Evolutionary conservation across 1,140 invertebrate genomes (phyloP), one percentile per base, ranked within the genome.

Genomic region (Drosophila busckii): DNA sequence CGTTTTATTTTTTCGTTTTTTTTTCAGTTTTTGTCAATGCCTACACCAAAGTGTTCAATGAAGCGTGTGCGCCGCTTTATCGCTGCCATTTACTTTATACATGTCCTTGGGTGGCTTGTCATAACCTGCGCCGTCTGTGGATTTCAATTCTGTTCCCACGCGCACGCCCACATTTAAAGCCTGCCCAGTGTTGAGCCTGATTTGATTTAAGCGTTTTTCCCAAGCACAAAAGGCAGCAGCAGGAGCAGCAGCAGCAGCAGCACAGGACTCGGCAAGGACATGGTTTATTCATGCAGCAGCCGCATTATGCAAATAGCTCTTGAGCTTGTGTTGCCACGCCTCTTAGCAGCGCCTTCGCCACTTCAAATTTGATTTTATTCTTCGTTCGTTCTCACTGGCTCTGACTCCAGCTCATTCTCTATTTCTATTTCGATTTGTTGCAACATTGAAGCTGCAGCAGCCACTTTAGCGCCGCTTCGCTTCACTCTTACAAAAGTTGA

Each of bases 231-330:
- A n/a, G 16, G 45, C 34, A 26, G 19, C 28, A 5, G 3, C 5
- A 7, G 19, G 15, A 15, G 6, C 0, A 41, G 29, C 17, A 5
- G 10, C 0, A 34, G 17, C n/a, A 13, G 22, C 25, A 41, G 15
- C 23, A 15, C 65, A 31, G 32, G 54, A 19, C 46, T 38, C 20
- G 42, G 31, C 38, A 53, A 28, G 45, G 63, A 80, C 58, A 82
- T 78, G 73, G 73, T 78, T 78, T 78, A 78, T 78, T 78, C 73
- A 78, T 78, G 68, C 73, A 78, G 73, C 73, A 78, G 73, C 62
- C 73, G 73, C 73, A 78, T 78, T 78, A 78, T 78, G 73, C 75
- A 78, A 78, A 78, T 78, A 65, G 59, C 75, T 52, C 58, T 58
- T 55, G 23, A 52, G 42, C 22, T 35, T 29, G 4, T 25, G 16